Evolutionary conservation across 2,888 invertebrate genomes (phyloP).

Genomic region (Zootermopsis nevadensis): DNA sequence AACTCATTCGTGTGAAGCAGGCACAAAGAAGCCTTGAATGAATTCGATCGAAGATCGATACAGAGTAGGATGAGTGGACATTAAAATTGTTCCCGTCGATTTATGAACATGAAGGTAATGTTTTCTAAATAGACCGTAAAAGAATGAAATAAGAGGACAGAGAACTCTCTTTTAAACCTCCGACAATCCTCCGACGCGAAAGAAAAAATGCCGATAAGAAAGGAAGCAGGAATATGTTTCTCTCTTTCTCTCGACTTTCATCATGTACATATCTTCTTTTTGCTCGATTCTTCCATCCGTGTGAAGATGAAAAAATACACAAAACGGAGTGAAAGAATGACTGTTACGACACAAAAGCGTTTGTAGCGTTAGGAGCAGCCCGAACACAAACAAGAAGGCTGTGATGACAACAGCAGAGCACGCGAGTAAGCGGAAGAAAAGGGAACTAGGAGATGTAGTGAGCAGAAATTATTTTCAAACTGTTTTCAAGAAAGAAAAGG

Average conservation of each 20-base stretch:
- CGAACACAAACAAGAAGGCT: neutral
- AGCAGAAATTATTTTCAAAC: constrained; percentile 41
- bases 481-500: neutral
- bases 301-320: neutral
- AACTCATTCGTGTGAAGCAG: too few relatives aligned
- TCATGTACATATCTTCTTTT: constrained; percentile 21
- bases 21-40: too few relatives aligned
- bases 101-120: neutral
- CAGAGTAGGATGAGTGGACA: neutral
- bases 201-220: constrained; percentile 27
- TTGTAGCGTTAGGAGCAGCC: neutral
- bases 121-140: constrained; percentile 24
- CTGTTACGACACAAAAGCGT: neutral
- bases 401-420: constrained; percentile 31
- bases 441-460: neutral
- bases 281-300: constrained; percentile 22
- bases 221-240: constrained; percentile 6
- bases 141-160: neutral
- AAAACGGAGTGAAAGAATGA: neutral
- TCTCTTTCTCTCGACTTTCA: neutral
- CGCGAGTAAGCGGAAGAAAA: neutral
- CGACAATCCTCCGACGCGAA: constrained; percentile 35
- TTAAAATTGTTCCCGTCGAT: neutral
- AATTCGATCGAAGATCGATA: too few relatives aligned
- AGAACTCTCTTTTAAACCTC: constrained; percentile 33